Percentiles rank a stretch among this genome's conserved stretches.
phyloP scores from a whole-genome alignment of 2,888 invertebrate genomes.

The Osmoderma eremita region DNA sequence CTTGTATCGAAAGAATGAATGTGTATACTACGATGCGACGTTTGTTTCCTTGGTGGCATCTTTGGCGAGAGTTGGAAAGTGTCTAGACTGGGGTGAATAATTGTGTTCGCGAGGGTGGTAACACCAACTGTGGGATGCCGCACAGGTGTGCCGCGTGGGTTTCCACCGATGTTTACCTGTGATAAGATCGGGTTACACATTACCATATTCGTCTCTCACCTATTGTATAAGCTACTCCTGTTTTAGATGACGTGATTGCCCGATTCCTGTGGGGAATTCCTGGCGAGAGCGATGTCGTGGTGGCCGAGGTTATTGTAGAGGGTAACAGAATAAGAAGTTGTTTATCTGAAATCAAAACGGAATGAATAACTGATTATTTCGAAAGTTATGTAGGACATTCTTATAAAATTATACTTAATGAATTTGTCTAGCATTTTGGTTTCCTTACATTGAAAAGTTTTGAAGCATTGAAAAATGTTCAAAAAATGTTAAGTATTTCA shows the following conservation, averaged over 20 bases:
- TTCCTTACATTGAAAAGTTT: too few relatives aligned
- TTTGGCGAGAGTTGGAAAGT: constrained; percentile 34
- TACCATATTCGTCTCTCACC: constrained; percentile 46
- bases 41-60: constrained; percentile 21
- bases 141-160: constrained; percentile 48
- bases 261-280: constrained; percentile 38
- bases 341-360: constrained; percentile 10
- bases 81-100: constrained; percentile 44
- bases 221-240: constrained; percentile 40
- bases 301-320: constrained; percentile 7
- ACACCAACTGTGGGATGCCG: constrained; percentile 40
- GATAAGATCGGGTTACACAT: constrained; percentile 49
- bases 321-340: neutral
- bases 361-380: neutral
- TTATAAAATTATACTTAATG: too few relatives aligned
- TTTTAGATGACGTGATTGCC: constrained; percentile 41
- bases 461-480: too few relatives aligned
- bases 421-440: too few relatives aligned
- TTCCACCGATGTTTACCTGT: constrained; percentile 40
- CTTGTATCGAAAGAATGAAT: constrained; percentile 10
- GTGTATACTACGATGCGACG: constrained; percentile 10
- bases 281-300: constrained; percentile 33
- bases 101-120: constrained; percentile 43
- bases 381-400: too few relatives aligned
- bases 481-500: too few relatives aligned